These are phyloP conservation scores for Ochropacha duplaris DNA, from an alignment of 2,888 invertebrate genomes.

Conservation along the genomic window DNA sequence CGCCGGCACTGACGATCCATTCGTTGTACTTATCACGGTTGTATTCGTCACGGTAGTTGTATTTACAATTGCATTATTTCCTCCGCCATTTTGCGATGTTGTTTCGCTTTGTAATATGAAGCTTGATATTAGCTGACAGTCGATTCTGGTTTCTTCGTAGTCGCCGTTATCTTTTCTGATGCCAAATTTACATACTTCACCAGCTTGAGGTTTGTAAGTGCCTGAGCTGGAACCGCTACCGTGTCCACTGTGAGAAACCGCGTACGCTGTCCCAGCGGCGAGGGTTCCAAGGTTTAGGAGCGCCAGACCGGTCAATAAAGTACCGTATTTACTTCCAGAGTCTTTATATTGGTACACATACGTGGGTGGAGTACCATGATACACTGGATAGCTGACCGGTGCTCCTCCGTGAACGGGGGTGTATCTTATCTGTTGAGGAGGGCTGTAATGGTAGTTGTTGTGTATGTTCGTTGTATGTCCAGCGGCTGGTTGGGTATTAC, in stretches of 20 bases:
- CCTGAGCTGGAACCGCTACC: slow-evolving; percentile 14
- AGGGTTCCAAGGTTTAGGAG: slow-evolving; percentile 69
- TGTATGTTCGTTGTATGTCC: slow-evolving; percentile 43
- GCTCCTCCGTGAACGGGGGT: slow-evolving; percentile 52
- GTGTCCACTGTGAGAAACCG: slow-evolving; percentile 32
- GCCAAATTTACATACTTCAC: slow-evolving; percentile 71
- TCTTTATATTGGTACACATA: slow-evolving; percentile 71
- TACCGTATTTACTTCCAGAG: slow-evolving; percentile 73
- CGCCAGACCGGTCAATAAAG: slow-evolving; percentile 66
- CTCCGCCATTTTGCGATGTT: slow-evolving; percentile 30
- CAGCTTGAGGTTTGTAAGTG: slow-evolving; percentile 53
- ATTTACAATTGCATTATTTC: slow-evolving; percentile 50
- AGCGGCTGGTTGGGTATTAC: slow-evolving; percentile 10
- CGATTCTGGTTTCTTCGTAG: slow-evolving; percentile 71
- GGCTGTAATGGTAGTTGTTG: slow-evolving; percentile 66
- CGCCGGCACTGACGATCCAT: slow-evolving; percentile 32
- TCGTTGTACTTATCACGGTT: slow-evolving; percentile 56
- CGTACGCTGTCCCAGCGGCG: slow-evolving; percentile 54
- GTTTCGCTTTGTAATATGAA: slow-evolving; percentile 60
- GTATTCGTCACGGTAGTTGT: slow-evolving; percentile 64
- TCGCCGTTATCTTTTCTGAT: slow-evolving; percentile 68
- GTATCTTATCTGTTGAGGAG: slow-evolving; percentile 67
- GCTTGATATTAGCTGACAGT: slow-evolving; percentile 68
- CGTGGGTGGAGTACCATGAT: slow-evolving; percentile 62
- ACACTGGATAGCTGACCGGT: slow-evolving; percentile 61